Evolutionary conservation across 2,113 vertebrate species (phyloP).

Genomic region (Myocastor coypus): DNA sequence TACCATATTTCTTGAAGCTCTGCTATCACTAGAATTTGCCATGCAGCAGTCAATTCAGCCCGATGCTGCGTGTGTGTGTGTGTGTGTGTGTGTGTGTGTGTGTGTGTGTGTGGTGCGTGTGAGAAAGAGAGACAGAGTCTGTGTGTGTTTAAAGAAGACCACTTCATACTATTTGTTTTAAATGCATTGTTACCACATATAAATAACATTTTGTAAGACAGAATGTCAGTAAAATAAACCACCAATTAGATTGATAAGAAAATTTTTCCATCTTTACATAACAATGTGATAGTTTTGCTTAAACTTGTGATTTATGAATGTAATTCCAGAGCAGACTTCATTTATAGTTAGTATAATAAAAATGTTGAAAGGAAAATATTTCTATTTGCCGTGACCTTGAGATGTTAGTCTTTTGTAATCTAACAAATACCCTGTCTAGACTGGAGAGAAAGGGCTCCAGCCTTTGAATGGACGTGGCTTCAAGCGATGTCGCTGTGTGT

Average conservation of each 20-base stretch:
- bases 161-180: not conserved
- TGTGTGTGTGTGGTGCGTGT: not conserved
- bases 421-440: slow-evolving; percentile 40
- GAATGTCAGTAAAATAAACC: slow-evolving; percentile 16
- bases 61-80: not conserved
- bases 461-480: slow-evolving; percentile 34
- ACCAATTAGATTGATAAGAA: not conserved
- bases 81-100: not conserved
- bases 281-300: slow-evolving; percentile 23
- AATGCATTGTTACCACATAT: not conserved
- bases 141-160: not conserved
- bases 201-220: slow-evolving; percentile 35
- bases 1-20: not conserved
- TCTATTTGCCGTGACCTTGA: slow-evolving; percentile 24
- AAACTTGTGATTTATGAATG: slow-evolving; percentile 14
- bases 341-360: slow-evolving; percentile 12
- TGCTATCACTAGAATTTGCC: not conserved
- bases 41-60: not conserved
- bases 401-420: slow-evolving; percentile 2
- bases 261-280: not conserved
- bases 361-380: slow-evolving; percentile 10
- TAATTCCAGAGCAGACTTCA: slow-evolving; percentile 44
- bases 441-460: not conserved
- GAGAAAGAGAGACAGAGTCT: too few species aligned
- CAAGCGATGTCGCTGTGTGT: slow-evolving; percentile 38